Percentiles rank a stretch among this genome's conserved stretches.
Conservation (phyloP, 2,888 invertebrate genomes). For the Drosophila paranaensis region DNA sequence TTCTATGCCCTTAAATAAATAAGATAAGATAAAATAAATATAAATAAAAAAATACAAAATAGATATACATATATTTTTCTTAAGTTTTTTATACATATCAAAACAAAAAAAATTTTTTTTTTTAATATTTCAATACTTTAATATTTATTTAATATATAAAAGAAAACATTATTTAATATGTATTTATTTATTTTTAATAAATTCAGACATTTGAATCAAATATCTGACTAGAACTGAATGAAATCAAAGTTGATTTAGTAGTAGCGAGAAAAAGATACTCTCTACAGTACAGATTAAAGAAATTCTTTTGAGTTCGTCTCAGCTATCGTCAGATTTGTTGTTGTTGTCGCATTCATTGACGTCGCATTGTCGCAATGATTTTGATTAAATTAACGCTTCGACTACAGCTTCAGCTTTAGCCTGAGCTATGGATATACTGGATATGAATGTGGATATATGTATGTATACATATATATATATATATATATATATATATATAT, state of each 20-base stretch:
- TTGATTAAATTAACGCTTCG: constrained; percentile 76
- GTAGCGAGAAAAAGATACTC: constrained; percentile 20
- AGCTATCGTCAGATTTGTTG: constrained; percentile 33
- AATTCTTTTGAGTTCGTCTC: constrained; percentile 27
- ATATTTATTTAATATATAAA: no score
- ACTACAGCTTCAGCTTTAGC: constrained; percentile 37
- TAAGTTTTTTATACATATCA: no score
- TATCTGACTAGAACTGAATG: neutral
- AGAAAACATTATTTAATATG: no score
- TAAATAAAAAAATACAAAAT: no score
- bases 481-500: constrained; percentile 39
- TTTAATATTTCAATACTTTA: no score
- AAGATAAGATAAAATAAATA: no score
- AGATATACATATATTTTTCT: no score
- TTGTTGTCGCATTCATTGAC: constrained; percentile 53
- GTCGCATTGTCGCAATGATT: constrained; percentile 70
- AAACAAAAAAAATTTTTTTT: no score
- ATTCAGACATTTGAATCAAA: neutral
- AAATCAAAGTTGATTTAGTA: constrained; percentile 7
- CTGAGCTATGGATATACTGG: constrained; percentile 41
- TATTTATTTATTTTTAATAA: no score
- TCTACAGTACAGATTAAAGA: constrained; percentile 36
- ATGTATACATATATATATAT: constrained; percentile 19
- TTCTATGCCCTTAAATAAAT: neutral
- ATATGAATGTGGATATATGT: constrained; percentile 45